A percentile compares a stretch with the other conserved stretches of the same genome.
Conservation (phyloP, 2,113 vertebrate species). For the Geococcyx californianus region DNA sequence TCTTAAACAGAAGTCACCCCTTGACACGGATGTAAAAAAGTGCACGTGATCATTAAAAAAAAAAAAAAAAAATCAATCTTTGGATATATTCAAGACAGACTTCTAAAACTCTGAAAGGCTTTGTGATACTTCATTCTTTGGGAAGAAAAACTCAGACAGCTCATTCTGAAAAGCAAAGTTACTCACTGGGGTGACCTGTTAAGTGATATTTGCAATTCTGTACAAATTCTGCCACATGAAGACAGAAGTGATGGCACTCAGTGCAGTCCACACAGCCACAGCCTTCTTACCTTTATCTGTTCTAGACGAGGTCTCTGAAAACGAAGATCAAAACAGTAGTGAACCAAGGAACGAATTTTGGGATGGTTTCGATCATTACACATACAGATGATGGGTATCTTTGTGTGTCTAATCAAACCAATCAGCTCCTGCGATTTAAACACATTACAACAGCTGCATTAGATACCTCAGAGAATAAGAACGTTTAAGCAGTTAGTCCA, state of each 20-base stretch:
- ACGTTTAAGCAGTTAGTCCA: neutral
- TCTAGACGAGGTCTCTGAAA: constrained; percentile 94
- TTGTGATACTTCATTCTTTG: neutral
- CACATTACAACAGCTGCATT: neutral
- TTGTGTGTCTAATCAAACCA: constrained; percentile 87
- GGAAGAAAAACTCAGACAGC: neutral
- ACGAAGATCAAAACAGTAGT: constrained; percentile 95
- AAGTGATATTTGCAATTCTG: neutral
- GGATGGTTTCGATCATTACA: constrained; percentile 96
- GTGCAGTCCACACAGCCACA: neutral
- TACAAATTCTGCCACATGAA: neutral
- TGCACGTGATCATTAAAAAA: neutral
- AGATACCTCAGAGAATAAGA: neutral
- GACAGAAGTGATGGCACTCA: neutral
- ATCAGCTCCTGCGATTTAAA: constrained; percentile 87
- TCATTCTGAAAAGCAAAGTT: neutral
- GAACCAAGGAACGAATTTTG: constrained; percentile 92
- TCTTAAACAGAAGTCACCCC: neutral
- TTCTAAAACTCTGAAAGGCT: neutral
- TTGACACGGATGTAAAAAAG: neutral
- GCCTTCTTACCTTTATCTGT: constrained; percentile 89
- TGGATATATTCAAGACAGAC: neutral
- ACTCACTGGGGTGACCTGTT: neutral
- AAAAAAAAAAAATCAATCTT: neutral
- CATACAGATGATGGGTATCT: constrained; percentile 98